Evolutionary conservation across 23 tunicate genomes (phyloP).

Genomic region (Styela plicata): DNA sequence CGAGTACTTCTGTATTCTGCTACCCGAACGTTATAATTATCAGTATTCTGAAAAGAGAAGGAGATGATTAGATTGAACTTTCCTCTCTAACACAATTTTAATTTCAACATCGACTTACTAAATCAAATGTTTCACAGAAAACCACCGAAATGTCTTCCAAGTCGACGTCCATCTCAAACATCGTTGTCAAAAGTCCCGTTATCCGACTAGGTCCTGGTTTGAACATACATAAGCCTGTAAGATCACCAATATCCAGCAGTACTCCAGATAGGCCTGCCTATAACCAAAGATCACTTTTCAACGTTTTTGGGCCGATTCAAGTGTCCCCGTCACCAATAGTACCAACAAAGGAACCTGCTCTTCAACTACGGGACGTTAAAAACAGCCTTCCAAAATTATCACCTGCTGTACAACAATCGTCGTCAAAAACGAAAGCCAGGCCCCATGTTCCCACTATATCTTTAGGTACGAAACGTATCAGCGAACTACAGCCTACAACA

Average conservation of each 20-base stretch:
- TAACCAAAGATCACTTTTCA: background rate
- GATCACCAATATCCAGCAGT: background rate
- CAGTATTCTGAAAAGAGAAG: too few relatives aligned
- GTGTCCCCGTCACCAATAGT: background rate
- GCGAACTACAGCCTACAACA: background rate
- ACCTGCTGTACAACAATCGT: background rate
- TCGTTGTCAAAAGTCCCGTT: background rate
- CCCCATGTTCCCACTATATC: background rate
- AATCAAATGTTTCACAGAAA: too few relatives aligned
- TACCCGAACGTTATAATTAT: too few relatives aligned
- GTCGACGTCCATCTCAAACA: background rate
- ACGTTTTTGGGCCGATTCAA: background rate
- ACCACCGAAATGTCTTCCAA: background rate
- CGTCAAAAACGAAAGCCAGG: background rate
- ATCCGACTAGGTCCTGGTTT: background rate
- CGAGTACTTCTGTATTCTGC: too few relatives aligned
- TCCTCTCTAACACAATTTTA: too few relatives aligned
- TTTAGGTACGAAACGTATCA: background rate
- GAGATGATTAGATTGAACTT: too few relatives aligned
- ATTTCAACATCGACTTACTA: too few relatives aligned
- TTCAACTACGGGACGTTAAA: too few relatives aligned
- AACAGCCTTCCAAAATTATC: background rate
- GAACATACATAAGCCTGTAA: background rate
- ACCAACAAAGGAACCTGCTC: background rate
- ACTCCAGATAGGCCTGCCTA: background rate